phyloP scores from a whole-genome alignment of 2,797 vertebrate species.

The Enoplosus armatus region DNA sequence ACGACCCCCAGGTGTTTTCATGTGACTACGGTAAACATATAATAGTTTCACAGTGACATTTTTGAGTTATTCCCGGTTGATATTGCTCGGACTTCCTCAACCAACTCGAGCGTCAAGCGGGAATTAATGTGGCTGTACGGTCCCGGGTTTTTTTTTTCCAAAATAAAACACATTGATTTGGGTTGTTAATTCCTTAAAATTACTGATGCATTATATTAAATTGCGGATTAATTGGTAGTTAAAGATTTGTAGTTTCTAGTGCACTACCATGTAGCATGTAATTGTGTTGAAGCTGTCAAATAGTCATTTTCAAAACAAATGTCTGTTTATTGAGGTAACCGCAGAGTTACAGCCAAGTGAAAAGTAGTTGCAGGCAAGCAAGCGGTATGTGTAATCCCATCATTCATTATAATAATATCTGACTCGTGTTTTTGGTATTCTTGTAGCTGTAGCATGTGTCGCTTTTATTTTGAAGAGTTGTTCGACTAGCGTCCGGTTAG shows the following conservation, averaged over 20 bases:
- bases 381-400: not conserved
- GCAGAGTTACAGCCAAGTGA: not conserved
- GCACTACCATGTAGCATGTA: not conserved
- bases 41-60: not conserved
- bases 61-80: slow-evolving; percentile 34
- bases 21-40: not conserved
- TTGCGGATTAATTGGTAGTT: fast-evolving
- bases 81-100: slow-evolving; percentile 67
- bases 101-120: not conserved
- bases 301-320: not conserved
- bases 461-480: slow-evolving; percentile 27
- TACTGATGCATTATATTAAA: not conserved
- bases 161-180: slow-evolving; percentile 42
- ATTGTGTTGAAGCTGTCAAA: not conserved
- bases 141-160: slow-evolving; percentile 39
- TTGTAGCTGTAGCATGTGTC: no score
- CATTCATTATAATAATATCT: not conserved
- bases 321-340: not conserved
- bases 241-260: not conserved
- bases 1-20: not conserved
- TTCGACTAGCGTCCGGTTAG: not conserved
- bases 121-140: fast-evolving
- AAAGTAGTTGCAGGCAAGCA: not conserved
- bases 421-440: not conserved
- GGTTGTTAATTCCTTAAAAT: not conserved